A percentile compares a stretch with the other conserved stretches of the same genome.
Conservation (phyloP, 2,113 vertebrate genomes). For the Etia nguti region DNA sequence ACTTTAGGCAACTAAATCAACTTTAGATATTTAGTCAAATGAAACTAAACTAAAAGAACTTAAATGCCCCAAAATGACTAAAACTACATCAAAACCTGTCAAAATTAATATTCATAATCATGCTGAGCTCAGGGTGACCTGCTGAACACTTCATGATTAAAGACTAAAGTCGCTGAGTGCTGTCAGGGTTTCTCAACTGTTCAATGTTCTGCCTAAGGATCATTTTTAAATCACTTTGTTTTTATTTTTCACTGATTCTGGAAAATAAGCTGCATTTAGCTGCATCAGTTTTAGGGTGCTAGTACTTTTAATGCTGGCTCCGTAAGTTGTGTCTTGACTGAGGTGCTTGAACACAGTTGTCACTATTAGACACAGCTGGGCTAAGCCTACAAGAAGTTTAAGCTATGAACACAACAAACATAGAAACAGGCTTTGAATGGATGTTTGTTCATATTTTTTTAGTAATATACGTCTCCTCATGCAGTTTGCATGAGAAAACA, state of each 20-base stretch:
- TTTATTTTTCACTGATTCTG: not conserved
- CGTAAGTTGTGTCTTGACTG: no score
- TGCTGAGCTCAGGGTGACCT: not conserved
- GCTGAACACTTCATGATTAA: not conserved
- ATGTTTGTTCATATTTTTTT: no score
- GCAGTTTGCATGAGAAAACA: no score
- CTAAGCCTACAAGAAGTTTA: no score
- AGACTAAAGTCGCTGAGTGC: fast-evolving
- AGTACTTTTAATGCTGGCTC: not conserved
- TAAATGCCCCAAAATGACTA: not conserved
- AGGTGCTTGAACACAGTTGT: no score
- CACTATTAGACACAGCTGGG: no score
- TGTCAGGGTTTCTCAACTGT: not conserved
- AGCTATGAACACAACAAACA: no score
- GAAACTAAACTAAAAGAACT: not conserved
- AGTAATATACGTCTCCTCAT: no score
- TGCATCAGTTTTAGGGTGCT: not conserved
- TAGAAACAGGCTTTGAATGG: no score
- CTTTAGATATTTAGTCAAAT: not conserved
- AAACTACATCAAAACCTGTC: not conserved
- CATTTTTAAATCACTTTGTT: not conserved
- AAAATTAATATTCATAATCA: not conserved
- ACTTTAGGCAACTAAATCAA: fast-evolving
- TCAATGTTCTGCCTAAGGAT: not conserved
- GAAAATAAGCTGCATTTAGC: not conserved